Evolutionary conservation across 1,140 invertebrate species (phyloP).

Genomic region (Xylocopa sonorina): DNA sequence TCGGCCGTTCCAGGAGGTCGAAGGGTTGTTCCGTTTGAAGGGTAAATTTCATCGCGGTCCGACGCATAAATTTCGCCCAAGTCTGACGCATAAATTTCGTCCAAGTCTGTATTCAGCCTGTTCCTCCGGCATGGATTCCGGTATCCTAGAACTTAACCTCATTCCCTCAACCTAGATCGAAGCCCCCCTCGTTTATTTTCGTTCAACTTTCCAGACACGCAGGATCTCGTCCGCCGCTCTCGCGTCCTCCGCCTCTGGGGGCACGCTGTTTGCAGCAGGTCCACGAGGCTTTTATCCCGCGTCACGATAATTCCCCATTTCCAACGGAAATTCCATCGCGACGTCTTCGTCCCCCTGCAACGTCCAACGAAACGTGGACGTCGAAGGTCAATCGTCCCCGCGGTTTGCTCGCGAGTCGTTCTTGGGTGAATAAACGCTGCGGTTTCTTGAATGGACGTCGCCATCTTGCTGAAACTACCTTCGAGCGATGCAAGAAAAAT

Average conservation of each 20-base stretch:
- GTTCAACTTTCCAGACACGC: conserved; percentile 63
- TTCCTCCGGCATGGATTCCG: conserved; percentile 54
- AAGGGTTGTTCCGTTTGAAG: conserved; percentile 31
- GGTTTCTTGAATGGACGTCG: too few species aligned
- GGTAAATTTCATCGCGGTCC: conserved; percentile 45
- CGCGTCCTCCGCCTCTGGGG: conserved; percentile 2
- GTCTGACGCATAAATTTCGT: conserved; percentile 44
- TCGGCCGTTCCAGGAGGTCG: not conserved
- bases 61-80: conserved; percentile 27
- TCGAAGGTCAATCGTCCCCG: too few species aligned
- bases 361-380: too few species aligned
- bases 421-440: too few species aligned
- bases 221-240: conserved; percentile 47
- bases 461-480: too few species aligned
- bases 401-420: too few species aligned
- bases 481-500: too few species aligned
- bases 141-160: conserved; percentile 68
- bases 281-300: conserved; percentile 46
- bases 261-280: conserved; percentile 51
- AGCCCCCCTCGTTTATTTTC: conserved; percentile 59
- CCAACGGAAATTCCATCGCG: too few species aligned
- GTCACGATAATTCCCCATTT: conserved; percentile 20
- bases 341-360: too few species aligned
- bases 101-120: conserved; percentile 28
- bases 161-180: conserved; percentile 62